These are phyloP conservation scores for Eilema griseolum DNA, from an alignment of 2,888 invertebrate genomes.

Conservation along the genomic window DNA sequence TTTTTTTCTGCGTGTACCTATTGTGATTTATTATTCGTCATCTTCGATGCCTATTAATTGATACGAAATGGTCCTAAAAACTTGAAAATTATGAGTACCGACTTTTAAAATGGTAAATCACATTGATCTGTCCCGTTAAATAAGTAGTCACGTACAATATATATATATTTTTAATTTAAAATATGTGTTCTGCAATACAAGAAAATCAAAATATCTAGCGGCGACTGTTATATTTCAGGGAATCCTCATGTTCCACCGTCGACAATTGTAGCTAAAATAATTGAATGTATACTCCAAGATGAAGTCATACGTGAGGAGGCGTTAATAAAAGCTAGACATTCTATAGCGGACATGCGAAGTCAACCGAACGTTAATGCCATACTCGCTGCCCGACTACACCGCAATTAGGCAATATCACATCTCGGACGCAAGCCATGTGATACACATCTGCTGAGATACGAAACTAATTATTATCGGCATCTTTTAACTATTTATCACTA, in stretches of 20 bases:
- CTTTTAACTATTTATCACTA: background rate
- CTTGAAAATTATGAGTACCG: background rate
- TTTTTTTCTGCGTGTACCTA: too few species aligned
- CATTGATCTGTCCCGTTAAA: background rate
- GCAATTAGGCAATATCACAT: constrained; percentile 45
- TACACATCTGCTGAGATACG: background rate
- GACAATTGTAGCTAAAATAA: constrained; percentile 93
- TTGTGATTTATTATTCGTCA: too few species aligned
- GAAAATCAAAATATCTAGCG: constrained; percentile 3
- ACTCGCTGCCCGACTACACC: constrained; percentile 62
- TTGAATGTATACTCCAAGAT: constrained; percentile 89
- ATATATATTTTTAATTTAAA: too few species aligned
- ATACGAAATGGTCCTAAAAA: background rate
- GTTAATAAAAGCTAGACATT: constrained; percentile 74
- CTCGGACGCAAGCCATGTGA: constrained; percentile 17
- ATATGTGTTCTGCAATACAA: background rate
- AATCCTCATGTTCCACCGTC: constrained; percentile 93
- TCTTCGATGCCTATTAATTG: too few species aligned
- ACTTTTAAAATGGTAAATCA: background rate
- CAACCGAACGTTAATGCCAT: constrained; percentile 68
- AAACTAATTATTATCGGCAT: constrained; percentile 9
- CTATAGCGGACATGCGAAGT: constrained; percentile 80
- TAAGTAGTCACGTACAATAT: background rate
- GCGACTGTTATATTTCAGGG: constrained; percentile 78
- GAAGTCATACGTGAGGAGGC: constrained; percentile 84